Percentiles rank a stretch among this genome's conserved stretches.
Evolutionary conservation across 2,113 vertebrate genomes (phyloP).

Genomic region (Megaptera novaeangliae): DNA sequence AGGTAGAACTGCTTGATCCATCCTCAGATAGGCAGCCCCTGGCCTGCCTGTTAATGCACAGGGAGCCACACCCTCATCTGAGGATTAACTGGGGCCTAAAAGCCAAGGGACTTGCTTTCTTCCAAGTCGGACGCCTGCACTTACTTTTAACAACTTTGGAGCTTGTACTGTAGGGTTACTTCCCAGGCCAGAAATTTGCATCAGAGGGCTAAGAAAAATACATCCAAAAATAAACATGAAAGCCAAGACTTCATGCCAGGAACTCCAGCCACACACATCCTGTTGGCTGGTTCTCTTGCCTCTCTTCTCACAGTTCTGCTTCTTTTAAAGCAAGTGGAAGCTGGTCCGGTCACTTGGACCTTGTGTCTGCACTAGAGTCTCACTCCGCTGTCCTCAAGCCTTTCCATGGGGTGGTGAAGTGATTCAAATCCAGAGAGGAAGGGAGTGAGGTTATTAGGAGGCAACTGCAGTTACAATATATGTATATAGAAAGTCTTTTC

Average conservation of each 20-base stretch:
- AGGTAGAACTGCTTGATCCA: not conserved
- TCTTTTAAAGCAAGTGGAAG: slow-evolving; percentile 66
- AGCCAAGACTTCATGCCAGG: slow-evolving; percentile 58
- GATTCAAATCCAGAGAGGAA: slow-evolving; percentile 77
- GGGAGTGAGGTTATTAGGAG: slow-evolving; percentile 75
- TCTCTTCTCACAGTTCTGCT: slow-evolving; percentile 55
- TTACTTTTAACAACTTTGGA: slow-evolving; percentile 13
- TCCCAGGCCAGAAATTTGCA: slow-evolving; percentile 56
- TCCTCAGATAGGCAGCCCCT: not conserved
- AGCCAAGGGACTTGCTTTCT: not conserved
- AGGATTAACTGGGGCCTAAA: not conserved
- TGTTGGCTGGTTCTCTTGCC: slow-evolving; percentile 67
- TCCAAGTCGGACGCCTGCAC: slow-evolving; percentile 3
- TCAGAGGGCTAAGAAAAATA: slow-evolving; percentile 74
- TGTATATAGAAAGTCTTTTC: slow-evolving; percentile 62
- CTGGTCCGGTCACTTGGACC: slow-evolving; percentile 44
- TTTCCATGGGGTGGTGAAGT: slow-evolving; percentile 62
- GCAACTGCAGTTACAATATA: slow-evolving; percentile 62
- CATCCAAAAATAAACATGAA: slow-evolving; percentile 79
- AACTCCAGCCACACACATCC: slow-evolving; percentile 72
- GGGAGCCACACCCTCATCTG: not conserved
- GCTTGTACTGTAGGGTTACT: slow-evolving; percentile 35
- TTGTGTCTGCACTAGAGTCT: slow-evolving; percentile 40
- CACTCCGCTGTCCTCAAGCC: slow-evolving; percentile 27
- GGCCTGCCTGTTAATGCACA: not conserved